A percentile compares a stretch with the other conserved stretches of the same genome.
Evolutionary conservation across 2,113 vertebrate species (phyloP).

Genomic region (Bagarius yarrelli): DNA sequence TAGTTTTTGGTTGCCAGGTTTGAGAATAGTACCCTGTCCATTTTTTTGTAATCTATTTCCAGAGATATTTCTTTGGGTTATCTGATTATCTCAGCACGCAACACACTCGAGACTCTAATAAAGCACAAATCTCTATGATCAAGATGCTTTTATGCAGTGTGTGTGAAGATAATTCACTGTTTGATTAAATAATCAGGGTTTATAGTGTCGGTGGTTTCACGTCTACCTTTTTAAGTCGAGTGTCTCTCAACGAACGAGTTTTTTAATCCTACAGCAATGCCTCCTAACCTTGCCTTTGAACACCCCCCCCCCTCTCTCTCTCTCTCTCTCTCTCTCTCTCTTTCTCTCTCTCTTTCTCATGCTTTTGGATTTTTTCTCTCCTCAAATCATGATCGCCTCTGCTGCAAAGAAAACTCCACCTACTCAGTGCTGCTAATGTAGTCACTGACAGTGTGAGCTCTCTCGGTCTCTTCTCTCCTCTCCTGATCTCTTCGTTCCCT

Average conservation of each 20-base stretch:
- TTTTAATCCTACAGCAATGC: constrained; percentile 21
- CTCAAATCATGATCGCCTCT: constrained; percentile 66
- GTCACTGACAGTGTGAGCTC: constrained; percentile 64
- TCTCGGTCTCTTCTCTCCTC: constrained; percentile 50
- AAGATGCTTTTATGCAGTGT: constrained; percentile 1
- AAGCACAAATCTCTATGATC: constrained; percentile 10
- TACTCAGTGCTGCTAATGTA: constrained; percentile 72
- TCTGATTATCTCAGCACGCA: not conserved
- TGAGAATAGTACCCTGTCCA: not conserved
- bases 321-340: constrained; percentile 37
- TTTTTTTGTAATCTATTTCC: not conserved
- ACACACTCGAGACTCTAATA: not conserved
- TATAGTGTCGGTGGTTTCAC: not conserved
- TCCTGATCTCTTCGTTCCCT: constrained; percentile 55
- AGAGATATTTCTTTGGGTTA: not conserved
- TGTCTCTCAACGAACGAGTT: constrained; percentile 26
- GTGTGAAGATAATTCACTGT: constrained; percentile 23
- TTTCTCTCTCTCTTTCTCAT: constrained; percentile 23
- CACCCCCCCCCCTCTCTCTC: constrained; percentile 30
- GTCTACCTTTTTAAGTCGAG: constrained; percentile 16
- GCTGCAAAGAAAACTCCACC: constrained; percentile 75
- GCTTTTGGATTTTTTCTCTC: constrained; percentile 52
- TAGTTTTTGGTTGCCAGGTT: not conserved
- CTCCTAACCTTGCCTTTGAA: constrained; percentile 41
- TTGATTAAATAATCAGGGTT: constrained; percentile 11